Percentiles rank a stretch among this genome's conserved stretches.
Conservation (phyloP, 2,113 vertebrate species). For the Coryphaenoides rupestris region DNA sequence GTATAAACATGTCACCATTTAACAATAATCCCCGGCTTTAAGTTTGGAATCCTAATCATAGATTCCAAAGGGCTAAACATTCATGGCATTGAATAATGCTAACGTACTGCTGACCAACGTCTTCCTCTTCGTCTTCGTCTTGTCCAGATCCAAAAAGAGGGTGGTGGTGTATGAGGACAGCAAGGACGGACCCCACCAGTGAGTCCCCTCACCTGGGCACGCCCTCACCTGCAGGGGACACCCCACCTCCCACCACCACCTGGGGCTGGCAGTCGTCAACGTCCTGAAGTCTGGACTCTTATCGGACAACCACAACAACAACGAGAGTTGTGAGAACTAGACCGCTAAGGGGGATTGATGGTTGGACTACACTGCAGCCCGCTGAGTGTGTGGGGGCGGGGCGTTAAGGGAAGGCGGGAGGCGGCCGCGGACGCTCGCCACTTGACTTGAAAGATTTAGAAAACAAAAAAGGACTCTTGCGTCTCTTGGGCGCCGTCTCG, state of each 20-base stretch:
- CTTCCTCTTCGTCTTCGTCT: constrained; percentile 33
- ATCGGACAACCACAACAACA: constrained; percentile 53
- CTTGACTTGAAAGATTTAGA: no score
- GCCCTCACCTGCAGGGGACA: no score
- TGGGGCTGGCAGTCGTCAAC: constrained; percentile 72
- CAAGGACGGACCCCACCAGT: constrained; percentile 90
- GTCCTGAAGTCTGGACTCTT: constrained; percentile 14
- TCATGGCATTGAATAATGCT: no score
- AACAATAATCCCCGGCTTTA: no score
- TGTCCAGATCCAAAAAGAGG: constrained; percentile 92
- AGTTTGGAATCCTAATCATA: no score
- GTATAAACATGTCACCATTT: no score
- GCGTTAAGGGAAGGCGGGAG: no score
- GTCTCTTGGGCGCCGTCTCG: no score
- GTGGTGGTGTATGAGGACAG: constrained; percentile 90
- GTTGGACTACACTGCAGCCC: background rate
- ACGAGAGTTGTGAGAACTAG: constrained; percentile 64
- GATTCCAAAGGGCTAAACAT: no score
- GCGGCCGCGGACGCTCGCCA: no score
- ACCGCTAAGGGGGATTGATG: constrained; percentile 52
- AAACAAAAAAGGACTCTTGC: no score
- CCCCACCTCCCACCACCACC: constrained; percentile 59
- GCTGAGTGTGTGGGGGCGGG: no score
- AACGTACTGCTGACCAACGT: background rate
- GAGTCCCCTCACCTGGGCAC: constrained; percentile 55